Base-by-base conservation (phyloP, 2,113 vertebrate genomes). In the Strix uralensis region DNA sequence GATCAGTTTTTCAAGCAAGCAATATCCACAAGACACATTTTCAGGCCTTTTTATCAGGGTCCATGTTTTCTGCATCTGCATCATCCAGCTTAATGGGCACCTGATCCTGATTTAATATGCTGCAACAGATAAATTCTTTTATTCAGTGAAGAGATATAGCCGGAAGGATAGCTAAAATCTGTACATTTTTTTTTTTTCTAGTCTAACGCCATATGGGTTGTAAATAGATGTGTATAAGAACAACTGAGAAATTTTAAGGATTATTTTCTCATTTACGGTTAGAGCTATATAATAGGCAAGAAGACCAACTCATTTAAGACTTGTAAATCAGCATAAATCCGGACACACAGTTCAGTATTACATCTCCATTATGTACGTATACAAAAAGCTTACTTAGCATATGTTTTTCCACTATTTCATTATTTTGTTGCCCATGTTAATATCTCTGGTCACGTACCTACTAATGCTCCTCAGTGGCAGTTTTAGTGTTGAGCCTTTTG, bases 51-150 rank as follows among this genome's bases (percentile, higher is more conserved):
- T 75, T 61, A 26, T 69, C 20, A 34, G 20, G 15, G 17, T 86
- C 42, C 44, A 4, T 3, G 8, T 92, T 94, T 79, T 49, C 72
- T 65, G 19, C 30, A 57, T 59, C 11, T 0, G 0, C 8, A 1
- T 74, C 2, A 4, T 71, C 67, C 40, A n/a, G 15, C 13, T 71
- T 75, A 86, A n/a, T 42, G 30, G 38, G 27, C 63, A 52, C 44
- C 51, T 59, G 29, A 71, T 80, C 29, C 51, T 86, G 47, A 67
- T 66, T 54, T 82, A 51, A 12, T 55, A 30, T 5, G 1, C 71
- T 14, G 4, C 55, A 88, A 23, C 11, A 62, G 30, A 86, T 71
- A 93, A 42, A 51, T 79, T 55, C 2, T 34, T 62, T 38, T 32
- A 52, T 93, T 90, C 52, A 49, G 4, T 67, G 10, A 78, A 55